A percentile compares a stretch with the other conserved stretches of the same genome.
These are phyloP conservation scores for Drosophila carrolli DNA, from an alignment of 1,140 invertebrate genomes.

Conservation along the genomic window DNA sequence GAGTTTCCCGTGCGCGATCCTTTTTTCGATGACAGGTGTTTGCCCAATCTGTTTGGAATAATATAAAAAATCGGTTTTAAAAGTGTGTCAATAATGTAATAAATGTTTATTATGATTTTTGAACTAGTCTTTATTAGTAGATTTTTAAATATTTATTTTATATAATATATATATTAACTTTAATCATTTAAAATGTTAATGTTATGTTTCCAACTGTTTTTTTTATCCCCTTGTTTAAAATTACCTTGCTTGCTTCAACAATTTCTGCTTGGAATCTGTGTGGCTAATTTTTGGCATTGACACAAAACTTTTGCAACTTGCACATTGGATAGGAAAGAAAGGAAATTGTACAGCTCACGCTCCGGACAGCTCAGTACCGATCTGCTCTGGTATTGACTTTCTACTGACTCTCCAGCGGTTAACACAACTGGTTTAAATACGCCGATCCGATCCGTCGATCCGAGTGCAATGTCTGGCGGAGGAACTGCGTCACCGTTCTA, in stretches of 20 bases:
- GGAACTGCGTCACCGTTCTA: conserved; percentile 43
- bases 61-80: neutral
- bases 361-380: conserved; percentile 26
- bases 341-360: conserved; percentile 25
- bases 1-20: conserved; percentile 89
- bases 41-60: conserved; percentile 86
- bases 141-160: too few relatives aligned
- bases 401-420: conserved; percentile 63
- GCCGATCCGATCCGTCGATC: conserved; percentile 14
- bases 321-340: conserved; percentile 60
- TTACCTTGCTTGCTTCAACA: conserved; percentile 68
- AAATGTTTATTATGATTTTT: too few relatives aligned
- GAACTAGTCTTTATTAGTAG: too few relatives aligned
- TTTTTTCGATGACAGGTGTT: conserved; percentile 88
- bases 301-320: conserved; percentile 77
- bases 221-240: neutral
- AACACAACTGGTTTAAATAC: conserved; percentile 71
- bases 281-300: conserved; percentile 82
- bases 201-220: too few relatives aligned
- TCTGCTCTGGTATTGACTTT: conserved; percentile 65
- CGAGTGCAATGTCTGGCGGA: conserved; percentile 31
- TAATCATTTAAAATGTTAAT: too few relatives aligned
- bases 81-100: neutral
- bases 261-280: conserved; percentile 64
- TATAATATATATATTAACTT: too few relatives aligned